Evolutionary conservation across 2,113 vertebrate species (phyloP), one percentile per base, ranked within the genome.

Genomic region (Nyctereutes procyonoides): DNA sequence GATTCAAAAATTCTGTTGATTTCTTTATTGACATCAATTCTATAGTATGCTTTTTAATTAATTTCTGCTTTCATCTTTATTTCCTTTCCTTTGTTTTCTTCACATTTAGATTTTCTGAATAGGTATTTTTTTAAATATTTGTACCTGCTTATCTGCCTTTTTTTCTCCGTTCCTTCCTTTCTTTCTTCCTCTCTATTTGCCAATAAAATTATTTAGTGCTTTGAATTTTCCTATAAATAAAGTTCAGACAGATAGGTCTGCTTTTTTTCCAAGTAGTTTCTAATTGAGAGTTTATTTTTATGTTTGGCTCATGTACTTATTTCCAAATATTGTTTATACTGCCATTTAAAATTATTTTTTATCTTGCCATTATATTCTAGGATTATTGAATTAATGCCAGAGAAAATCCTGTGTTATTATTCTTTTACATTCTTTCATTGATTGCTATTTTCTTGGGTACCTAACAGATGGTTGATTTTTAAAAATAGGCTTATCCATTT

Each of bases 241-340:
- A 0, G 53, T 89, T 94, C 6, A 65, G 56, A 80, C 17, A 93
- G 19, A n/a, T 74, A 65, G 30, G 2, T 56, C 79, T 92, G 15
- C 3, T 74, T n/a, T 56, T 83, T 51, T 26, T 62, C 22, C 3
- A 76, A 3, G 60, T 84, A 67, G 19, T 30, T 93, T 95, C 62
- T 60, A 91, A 93, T 12, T 71, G 22, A 96, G 81, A 26, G 10
- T 55, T 94, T 85, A 22, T 43, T 19, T 92, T 88, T 89, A 60
- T 74, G n/a, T 55, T 51, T 91, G 32, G 76, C 1, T 88, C 9
- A 84, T 12, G 3, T 24, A 30, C 5, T 80, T 73, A 60, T 63
- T 84, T 90, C 19, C 26, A 90, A 94, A 71, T 88, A 53, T 30
- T 80, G 11, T 32, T 87, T 63, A 86, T 56, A 89, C 22, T 94